Evolutionary conservation across 2,888 invertebrate genomes (phyloP).

Genomic region (Escarpia spicata): DNA sequence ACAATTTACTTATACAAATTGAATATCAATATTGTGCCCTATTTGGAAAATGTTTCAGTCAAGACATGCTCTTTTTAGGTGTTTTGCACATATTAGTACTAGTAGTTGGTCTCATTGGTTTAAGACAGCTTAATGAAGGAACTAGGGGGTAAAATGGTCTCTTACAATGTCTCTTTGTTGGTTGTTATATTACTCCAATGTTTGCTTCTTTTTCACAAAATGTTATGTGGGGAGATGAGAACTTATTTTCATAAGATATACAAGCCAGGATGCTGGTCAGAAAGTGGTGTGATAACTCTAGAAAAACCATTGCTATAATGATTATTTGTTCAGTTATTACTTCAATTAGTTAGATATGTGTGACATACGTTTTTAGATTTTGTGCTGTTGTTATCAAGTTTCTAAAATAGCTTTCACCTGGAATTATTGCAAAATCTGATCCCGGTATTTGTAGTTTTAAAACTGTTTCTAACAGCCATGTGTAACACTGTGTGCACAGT

Average conservation of each 20-base stretch:
- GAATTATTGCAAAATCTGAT: neutral
- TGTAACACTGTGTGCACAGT: neutral
- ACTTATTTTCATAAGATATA: neutral
- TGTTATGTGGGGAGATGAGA: neutral
- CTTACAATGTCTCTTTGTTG: neutral
- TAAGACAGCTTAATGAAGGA: neutral
- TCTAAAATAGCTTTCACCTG: neutral
- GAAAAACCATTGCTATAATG: neutral
- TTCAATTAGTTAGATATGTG: neutral
- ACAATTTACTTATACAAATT: neutral
- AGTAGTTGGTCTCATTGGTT: neutral
- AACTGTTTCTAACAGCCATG: neutral
- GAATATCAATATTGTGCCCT: neutral
- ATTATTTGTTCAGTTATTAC: neutral
- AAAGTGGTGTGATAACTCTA: neutral
- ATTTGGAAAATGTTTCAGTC: neutral
- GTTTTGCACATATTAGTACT: neutral
- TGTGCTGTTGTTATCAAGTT: neutral
- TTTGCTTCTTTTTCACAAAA: neutral
- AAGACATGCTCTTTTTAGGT: neutral
- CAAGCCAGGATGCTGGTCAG: too few relatives aligned
- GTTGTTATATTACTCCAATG: neutral
- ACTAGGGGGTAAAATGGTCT: neutral
- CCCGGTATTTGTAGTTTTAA: neutral
- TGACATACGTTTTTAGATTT: neutral